Evolutionary conservation across 2,888 invertebrate species (phyloP), one percentile per base, ranked within the genome.

Genomic region (Volucella inflata): DNA sequence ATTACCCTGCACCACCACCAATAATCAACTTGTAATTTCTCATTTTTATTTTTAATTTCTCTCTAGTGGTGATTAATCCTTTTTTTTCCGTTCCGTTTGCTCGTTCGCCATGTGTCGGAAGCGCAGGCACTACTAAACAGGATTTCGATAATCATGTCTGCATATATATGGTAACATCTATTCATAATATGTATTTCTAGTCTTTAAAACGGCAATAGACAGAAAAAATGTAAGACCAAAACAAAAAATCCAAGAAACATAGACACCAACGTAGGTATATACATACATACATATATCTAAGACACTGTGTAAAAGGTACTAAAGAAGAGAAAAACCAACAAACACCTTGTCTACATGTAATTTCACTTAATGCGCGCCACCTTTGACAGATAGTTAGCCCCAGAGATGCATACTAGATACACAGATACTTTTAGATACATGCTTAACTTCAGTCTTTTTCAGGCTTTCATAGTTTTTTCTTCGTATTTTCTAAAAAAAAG

Each of bases 261-360:
- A 38, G 4, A 38, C 48, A 64, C 17, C 50, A 38, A 36, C 17
- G n/a, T n/a, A n/a, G n/a, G n/a, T n/a, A 38, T 36, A 38, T 16
- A 42, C 40, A 11, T 9, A 38, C 1, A 10, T 57, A 12, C 51
- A 40, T 42, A 2, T 21, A 30, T 30, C 30, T 30, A 30, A 30
- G 30, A 21, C n/a, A 55, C 44, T 44, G 44, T 14, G 68, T 60
- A 12, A 44, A 50, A 51, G 71, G 17, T 60, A 60, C 51, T 53
- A 36, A 65, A 55, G 79, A 65, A 16, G 67, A 62, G 81, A 85
- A 81, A 85, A 85, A 85, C 81, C 77, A 85, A 85, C 85, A 85
- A 81, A 85, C 85, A 85, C 85, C 85, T 85, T 85, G 85, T 85
- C 85, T 81, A 85, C 85, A 85, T 85, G 85, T 81, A 85, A 85